Base-by-base conservation (phyloP, 2,888 invertebrate species). In the Drosophila crucigera region DNA sequence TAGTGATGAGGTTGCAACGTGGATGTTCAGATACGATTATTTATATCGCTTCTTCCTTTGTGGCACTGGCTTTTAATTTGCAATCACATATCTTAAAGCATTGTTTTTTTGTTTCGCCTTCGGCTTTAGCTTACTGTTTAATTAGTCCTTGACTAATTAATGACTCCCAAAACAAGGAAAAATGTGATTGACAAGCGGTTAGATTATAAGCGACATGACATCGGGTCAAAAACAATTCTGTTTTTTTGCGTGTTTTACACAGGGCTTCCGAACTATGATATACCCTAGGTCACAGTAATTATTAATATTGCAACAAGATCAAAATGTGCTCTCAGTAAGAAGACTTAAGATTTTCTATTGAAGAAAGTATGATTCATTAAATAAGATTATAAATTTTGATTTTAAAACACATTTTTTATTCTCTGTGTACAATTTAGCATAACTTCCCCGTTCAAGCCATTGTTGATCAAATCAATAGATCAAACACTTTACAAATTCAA, bases 111-210 rank as follows among this genome's bases (percentile, higher is more conserved):
- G 7, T 11, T 47, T 25, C 49, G 28, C 19, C 58, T 60, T 6
- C 30, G 22, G n/a, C 7, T 16, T 35, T 50, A 54, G 35, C 78
- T 63, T 63, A 68, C 77, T 62, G 55, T 80, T 60, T 85, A 83
- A 85, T 83, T 83, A 82, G 83, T 77, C 68, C 54, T 56, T 82
- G 68, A 70, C 68, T 80, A 84, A 82, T 73, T 84, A 80, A 84
- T 74, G 88, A 73, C 75, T 68, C 64, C 19, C 49, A 49, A 19
- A 11, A 65, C 47, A 31, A 25, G 22, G n/a, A 60, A 56, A 53
- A 28, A 28, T 67, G 74, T 77, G 83, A 83, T 83, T 82, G 83
- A 88, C 85, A 85, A 75, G 85, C 88, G 72, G 78, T 84, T 82
- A 66, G 73, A 73, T 73, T 73, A 83, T 55, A 66, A 73, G 63